phyloP scores from a whole-genome alignment of 2,113 vertebrate species.

The Siphamia tubifer region DNA sequence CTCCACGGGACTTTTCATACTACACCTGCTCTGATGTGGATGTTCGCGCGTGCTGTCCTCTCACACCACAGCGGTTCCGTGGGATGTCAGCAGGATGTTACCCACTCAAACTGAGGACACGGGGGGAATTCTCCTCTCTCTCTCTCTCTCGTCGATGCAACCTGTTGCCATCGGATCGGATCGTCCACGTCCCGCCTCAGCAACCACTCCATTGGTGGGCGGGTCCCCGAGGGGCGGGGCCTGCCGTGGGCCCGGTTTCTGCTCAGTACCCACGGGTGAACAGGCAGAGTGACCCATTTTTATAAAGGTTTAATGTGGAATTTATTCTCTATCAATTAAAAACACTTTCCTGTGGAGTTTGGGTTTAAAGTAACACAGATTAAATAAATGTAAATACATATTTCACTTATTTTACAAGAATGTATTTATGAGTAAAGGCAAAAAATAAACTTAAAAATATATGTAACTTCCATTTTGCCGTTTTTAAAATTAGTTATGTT shows the following conservation, averaged over 20 bases:
- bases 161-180: slow-evolving; percentile 77
- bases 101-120: slow-evolving; percentile 27
- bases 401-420: too few relatives aligned
- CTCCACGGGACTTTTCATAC: neutral
- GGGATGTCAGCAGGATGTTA: slow-evolving; percentile 37
- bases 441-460: too few relatives aligned
- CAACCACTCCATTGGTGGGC: slow-evolving; percentile 54
- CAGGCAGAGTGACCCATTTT: neutral
- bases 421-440: too few relatives aligned
- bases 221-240: slow-evolving; percentile 32
- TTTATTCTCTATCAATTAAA: too few relatives aligned
- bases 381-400: too few relatives aligned
- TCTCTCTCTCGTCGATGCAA: slow-evolving; percentile 39
- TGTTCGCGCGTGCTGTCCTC: too few relatives aligned
- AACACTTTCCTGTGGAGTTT: too few relatives aligned
- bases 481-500: too few relatives aligned
- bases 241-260: slow-evolving; percentile 1
- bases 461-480: too few relatives aligned
- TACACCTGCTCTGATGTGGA: too few relatives aligned
- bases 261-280: neutral
- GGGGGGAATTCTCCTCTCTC: neutral
- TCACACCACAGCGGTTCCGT: neutral
- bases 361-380: too few relatives aligned
- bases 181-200: slow-evolving; percentile 51
- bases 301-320: too few relatives aligned